Evolutionary conservation across 2,797 vertebrate species (phyloP), one percentile per base, ranked within the genome.

Genomic region (Champsocephalus gunnari): DNA sequence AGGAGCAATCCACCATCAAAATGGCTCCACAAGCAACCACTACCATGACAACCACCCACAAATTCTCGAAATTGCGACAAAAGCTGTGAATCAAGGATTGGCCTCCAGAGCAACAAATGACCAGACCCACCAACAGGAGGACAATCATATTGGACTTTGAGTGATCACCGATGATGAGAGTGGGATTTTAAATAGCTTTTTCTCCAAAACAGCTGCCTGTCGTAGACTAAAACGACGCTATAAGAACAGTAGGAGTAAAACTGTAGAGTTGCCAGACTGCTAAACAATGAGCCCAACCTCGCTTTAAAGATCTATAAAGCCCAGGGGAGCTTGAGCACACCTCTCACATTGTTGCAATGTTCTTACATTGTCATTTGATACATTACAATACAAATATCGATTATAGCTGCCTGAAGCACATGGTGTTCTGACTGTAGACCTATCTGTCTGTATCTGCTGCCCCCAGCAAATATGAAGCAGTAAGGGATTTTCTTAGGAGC

Each of bases 401-500:
- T 66, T 48, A 34, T 24, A 32, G 62, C 34, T 0, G n/a, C 60
- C 28, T 59, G 53, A 50, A 68, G 62, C 57, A 73, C 64, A 68
- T 59, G 49, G 62, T 68, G 56, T 61, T 82, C 53, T 50, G 75
- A 80, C 64, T 60, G 57, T 58, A 73, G 77, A 83, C 56, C 38
- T 64, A 71, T 79, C 59, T 48, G 44, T 80, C 71, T 62, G 54
- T 66, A 75, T 87, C 66, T 77, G 45, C 69, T 75, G 64, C 56
- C 60, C 66, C 48, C 16, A 49, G 70, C 71, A 83, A 73, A 86
- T 66, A 75, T 19, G 19, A 76, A 61, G 56, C 74, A 77, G 51
- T 51, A 73, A 53, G 70, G 60, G 73, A 90, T 87, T 88, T 83
- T 77, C 82, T 78, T 69, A 72, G 73, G 85, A 90, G 91, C 80